Conservation (phyloP, 2,888 invertebrate species). For the Caenorhabditis afra region DNA sequence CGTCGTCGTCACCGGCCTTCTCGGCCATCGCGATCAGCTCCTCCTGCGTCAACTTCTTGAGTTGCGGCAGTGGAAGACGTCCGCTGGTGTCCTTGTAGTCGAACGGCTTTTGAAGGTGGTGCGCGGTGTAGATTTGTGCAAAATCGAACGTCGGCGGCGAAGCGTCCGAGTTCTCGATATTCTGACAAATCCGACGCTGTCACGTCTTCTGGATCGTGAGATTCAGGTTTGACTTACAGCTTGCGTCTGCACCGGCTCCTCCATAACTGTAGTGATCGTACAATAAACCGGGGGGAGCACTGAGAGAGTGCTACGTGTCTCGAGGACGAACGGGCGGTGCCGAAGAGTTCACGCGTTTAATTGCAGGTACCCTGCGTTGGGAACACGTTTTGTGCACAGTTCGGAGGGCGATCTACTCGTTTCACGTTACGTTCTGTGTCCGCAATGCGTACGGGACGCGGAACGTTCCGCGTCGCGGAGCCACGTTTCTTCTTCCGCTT, state of each 20-base stretch:
- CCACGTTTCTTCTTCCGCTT: constrained; percentile 20
- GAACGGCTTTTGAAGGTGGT: constrained; percentile 10
- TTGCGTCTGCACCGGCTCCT: constrained; percentile 33
- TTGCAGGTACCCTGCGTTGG: constrained; percentile 82
- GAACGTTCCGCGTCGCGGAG: constrained; percentile 29
- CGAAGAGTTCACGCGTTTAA: constrained; percentile 16
- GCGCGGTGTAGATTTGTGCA: constrained; percentile 28
- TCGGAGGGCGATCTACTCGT: constrained; percentile 95
- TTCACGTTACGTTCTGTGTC: constrained; percentile 93
- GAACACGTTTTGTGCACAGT: constrained; percentile 97
- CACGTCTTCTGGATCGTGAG: not conserved
- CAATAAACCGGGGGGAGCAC: too few species aligned
- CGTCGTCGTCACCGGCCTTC: constrained; percentile 13
- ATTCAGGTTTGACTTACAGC: constrained; percentile 8
- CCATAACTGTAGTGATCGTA: not conserved
- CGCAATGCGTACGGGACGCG: constrained; percentile 86
- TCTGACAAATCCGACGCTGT: not conserved
- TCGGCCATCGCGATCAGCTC: constrained; percentile 35
- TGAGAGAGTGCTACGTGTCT: not conserved
- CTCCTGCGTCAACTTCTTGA: constrained; percentile 30
- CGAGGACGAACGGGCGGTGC: not conserved
- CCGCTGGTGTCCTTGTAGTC: constrained; percentile 40
- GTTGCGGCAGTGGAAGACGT: constrained; percentile 24
- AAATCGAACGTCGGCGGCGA: constrained; percentile 32
- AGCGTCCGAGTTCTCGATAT: constrained; percentile 7